Conservation (phyloP, 2,888 invertebrate species). For the Ophioninae sp. region DNA sequence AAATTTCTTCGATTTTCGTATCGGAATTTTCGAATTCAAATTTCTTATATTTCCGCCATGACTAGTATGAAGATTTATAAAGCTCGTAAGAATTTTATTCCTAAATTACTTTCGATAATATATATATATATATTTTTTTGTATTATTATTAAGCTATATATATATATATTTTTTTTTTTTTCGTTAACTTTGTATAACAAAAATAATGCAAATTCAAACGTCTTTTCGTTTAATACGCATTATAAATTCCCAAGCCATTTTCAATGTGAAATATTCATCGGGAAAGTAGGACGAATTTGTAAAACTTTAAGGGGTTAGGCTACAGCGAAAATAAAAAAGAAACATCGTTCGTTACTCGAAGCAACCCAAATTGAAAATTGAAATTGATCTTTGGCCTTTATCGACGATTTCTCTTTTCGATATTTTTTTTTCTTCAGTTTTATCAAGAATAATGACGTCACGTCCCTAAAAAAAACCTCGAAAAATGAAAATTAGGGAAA, state of each 20-base stretch:
- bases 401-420: no score
- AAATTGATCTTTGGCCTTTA: no score
- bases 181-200: neutral
- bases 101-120: conserved; percentile 68
- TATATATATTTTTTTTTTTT: neutral
- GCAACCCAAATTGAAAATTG: no score
- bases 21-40: conserved; percentile 67
- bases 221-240: no score
- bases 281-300: neutral
- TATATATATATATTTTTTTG: neutral
- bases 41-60: conserved; percentile 72
- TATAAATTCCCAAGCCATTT: neutral
- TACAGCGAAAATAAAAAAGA: no score
- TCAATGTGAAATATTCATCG: neutral
- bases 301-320: neutral
- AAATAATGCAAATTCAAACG: neutral
- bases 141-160: neutral
- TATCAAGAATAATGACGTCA: no score
- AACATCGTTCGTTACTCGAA: no score
- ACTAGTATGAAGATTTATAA: conserved; percentile 73
- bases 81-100: conserved; percentile 71
- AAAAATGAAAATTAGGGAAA: no score
- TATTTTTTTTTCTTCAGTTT: no score
- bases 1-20: neutral
- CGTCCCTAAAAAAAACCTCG: no score